Conservation (phyloP, 2,888 invertebrate species). For the Drosophila neotestacea region DNA sequence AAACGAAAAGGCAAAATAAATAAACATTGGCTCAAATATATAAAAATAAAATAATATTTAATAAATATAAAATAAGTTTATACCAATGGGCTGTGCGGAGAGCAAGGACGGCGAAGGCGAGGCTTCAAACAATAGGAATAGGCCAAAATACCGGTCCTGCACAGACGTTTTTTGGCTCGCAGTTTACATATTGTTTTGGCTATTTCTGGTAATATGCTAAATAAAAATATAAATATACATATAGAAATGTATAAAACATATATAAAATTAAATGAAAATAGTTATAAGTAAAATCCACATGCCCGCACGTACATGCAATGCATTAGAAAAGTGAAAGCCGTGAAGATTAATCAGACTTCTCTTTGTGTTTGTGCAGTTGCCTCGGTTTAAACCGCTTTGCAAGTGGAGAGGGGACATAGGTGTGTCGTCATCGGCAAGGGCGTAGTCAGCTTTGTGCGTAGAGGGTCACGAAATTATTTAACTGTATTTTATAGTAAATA, state of each 20-base stretch:
- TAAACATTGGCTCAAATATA: slow-evolving; percentile 37
- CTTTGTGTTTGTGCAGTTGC: slow-evolving; percentile 26
- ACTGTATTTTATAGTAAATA: no score
- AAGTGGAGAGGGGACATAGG: not conserved
- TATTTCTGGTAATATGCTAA: slow-evolving; percentile 89
- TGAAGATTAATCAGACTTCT: slow-evolving; percentile 52
- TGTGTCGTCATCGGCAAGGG: slow-evolving; percentile 62
- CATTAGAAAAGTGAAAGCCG: slow-evolving; percentile 56
- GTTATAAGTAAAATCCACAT: not conserved
- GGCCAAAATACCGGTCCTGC: slow-evolving; percentile 90
- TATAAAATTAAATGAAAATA: not conserved
- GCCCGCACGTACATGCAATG: not conserved
- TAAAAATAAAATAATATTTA: slow-evolving; percentile 25
- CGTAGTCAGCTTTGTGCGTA: no score
- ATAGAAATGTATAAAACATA: not conserved
- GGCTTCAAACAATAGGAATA: slow-evolving; percentile 69
- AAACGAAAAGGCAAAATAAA: slow-evolving; percentile 32
- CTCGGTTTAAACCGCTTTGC: not conserved
- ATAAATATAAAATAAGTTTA: slow-evolving; percentile 1
- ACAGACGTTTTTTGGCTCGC: slow-evolving; percentile 94
- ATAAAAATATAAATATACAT: not conserved
- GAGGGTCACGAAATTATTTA: no score
- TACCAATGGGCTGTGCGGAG: slow-evolving; percentile 89
- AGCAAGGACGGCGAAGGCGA: slow-evolving; percentile 87
- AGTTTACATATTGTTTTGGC: slow-evolving; percentile 92